These are phyloP conservation scores for Peromyscus melanophrys DNA, from an alignment of 2,797 vertebrate genomes.

Conservation along the genomic window DNA sequence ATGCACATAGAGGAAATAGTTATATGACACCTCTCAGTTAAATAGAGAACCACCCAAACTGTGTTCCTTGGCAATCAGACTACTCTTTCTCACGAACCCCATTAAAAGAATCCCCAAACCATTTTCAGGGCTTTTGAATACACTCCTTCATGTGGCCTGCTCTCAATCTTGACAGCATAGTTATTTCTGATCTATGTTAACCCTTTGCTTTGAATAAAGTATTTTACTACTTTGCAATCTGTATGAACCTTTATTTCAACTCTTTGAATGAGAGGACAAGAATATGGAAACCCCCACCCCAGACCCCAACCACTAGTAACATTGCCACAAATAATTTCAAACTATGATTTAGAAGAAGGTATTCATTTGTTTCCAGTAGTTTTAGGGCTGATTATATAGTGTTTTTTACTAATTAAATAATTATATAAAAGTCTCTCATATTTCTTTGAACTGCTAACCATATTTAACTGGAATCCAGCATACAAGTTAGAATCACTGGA, in stretches of 20 bases:
- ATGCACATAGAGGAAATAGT: not conserved
- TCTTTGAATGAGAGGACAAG: not conserved
- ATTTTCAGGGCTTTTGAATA: not conserved
- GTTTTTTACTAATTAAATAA: constrained; percentile 53
- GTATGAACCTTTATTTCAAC: not conserved
- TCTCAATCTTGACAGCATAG: not conserved
- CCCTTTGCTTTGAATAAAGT: not conserved
- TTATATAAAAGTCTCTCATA: not conserved
- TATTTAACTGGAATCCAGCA: not conserved
- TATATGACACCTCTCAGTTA: not conserved
- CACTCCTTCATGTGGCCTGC: not conserved
- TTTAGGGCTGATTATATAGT: not conserved
- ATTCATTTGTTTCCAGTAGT: not conserved
- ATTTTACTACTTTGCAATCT: not conserved
- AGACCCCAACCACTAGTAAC: not conserved
- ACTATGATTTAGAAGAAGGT: constrained; percentile 1
- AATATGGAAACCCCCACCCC: not conserved
- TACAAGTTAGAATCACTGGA: not conserved
- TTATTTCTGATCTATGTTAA: not conserved
- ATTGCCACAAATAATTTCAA: constrained; percentile 5
- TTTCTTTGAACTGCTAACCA: constrained; percentile 13
- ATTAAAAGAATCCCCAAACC: not conserved
- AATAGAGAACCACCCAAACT: not conserved
- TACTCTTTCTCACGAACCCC: not conserved
- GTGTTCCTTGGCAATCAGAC: not conserved